Conservation (phyloP, 1,140 invertebrate species). For the Rhagoletis zephyria region DNA sequence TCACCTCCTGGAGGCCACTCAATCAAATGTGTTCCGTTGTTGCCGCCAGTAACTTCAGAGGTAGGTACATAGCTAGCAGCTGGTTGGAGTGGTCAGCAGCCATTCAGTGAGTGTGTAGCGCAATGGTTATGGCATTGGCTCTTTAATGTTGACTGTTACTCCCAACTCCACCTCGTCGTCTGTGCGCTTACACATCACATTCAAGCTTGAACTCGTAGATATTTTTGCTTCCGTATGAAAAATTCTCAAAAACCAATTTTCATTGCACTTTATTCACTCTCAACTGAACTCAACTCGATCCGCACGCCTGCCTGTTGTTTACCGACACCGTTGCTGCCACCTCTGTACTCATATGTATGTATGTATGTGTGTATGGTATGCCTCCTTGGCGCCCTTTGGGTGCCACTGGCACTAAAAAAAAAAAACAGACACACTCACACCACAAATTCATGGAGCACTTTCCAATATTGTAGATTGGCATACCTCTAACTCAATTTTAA, state of each 20-base stretch:
- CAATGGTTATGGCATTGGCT: conserved; percentile 1
- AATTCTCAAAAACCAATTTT: conserved; percentile 49
- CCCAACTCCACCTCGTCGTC: not conserved
- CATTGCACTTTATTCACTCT: conserved; percentile 39
- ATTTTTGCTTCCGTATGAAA: conserved; percentile 45
- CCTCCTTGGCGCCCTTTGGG: not conserved
- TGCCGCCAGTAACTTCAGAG: not conserved
- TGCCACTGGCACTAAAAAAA: conserved; percentile 11
- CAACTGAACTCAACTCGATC: conserved; percentile 19
- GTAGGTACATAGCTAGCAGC: not conserved
- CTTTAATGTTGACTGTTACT: not conserved
- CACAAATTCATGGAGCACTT: conserved; percentile 49
- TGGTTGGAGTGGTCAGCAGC: not conserved
- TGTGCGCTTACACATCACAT: not conserved
- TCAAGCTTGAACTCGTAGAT: conserved; percentile 18
- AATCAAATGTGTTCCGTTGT: conserved; percentile 37
- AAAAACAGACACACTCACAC: not conserved
- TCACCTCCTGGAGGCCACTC: conserved; percentile 34
- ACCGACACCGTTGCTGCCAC: conserved; percentile 1
- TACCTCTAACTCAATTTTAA: conserved; percentile 46
- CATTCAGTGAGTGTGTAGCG: not conserved
- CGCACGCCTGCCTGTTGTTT: conserved; percentile 41
- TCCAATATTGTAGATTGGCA: conserved; percentile 44
- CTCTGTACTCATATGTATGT: not conserved
- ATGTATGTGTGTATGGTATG: not conserved